Percentiles rank a stretch among this genome's conserved stretches.
Conservation (phyloP, 2,888 invertebrate species). For the Galerucella nymphaeae region DNA sequence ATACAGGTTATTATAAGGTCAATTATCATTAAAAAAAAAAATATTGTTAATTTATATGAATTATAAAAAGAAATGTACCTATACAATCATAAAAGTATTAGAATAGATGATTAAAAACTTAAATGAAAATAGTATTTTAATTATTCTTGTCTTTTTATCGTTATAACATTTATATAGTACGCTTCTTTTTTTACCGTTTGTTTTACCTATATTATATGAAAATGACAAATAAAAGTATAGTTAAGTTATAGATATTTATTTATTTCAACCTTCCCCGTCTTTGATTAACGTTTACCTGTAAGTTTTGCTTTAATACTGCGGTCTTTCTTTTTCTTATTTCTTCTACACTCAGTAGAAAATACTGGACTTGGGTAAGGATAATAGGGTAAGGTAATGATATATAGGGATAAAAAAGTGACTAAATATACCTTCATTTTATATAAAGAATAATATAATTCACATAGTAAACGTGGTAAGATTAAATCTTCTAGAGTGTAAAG, state of each 20-base stretch:
- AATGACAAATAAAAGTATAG: slow-evolving; percentile 33
- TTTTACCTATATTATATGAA: slow-evolving; percentile 21
- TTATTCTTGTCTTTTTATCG: slow-evolving; percentile 32
- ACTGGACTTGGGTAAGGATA: too few relatives aligned
- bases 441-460: background rate
- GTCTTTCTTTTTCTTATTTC: too few relatives aligned
- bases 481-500: background rate
- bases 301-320: too few relatives aligned
- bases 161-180: slow-evolving; percentile 24
- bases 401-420: background rate
- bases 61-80: slow-evolving; percentile 34
- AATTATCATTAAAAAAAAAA: slow-evolving; percentile 51
- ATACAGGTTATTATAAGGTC: slow-evolving; percentile 54
- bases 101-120: slow-evolving; percentile 39
- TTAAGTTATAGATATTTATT: slow-evolving; percentile 12
- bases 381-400: too few relatives aligned
- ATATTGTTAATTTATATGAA: slow-evolving; percentile 47
- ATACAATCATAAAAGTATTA: slow-evolving; percentile 48
- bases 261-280: background rate
- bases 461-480: background rate
- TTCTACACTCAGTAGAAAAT: too few relatives aligned
- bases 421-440: background rate
- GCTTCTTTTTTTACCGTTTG: slow-evolving; percentile 26
- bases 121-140: slow-evolving; percentile 43
- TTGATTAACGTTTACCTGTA: too few relatives aligned